Base-by-base conservation (phyloP, 1,140 invertebrate genomes). In the Choristoneura fumiferana region DNA sequence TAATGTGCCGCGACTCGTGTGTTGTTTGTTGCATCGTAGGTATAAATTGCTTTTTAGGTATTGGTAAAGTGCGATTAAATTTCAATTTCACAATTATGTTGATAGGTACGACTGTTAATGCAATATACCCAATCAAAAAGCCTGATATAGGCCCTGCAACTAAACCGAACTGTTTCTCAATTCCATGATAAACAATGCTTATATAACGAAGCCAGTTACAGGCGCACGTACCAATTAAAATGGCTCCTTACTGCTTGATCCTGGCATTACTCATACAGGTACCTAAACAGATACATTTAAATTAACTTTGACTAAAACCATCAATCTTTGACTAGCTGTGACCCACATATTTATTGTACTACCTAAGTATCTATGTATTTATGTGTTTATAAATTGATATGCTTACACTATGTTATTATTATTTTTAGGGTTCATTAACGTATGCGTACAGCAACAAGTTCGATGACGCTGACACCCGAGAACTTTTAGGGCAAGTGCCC, bases 221-320 rank as follows among this genome's bases (percentile, higher is more conserved):
- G 54, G 35, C 52, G 60, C 14, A 66, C 22, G 80, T 63, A 76
- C 63, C 55, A 54, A 38, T 62, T 67, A 78, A 52, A 71, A 86
- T 86, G 83, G 69, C 73, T 54, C 60, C 63, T 33, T 65, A 73
- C 29, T 78, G 76, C 67, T 57, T 81, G 62, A 64, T 79, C 64
- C 43, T 84, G 62, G 71, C 63, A 1, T 60, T 84, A 62, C 58
- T 83, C 22, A 63, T 81, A 56, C 79, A 85, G 81, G 82, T 85
- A 84, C 73, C 37, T 61, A 60, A 59, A 33, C 39, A 17, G 2
- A 29, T n/a, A n/a, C n/a, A n/a, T n/a, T n/a, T n/a, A n/a, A n/a
- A n/a, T n/a, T n/a, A n/a, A n/a, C n/a, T n/a, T n/a, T n/a, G n/a
- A n/a, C n/a, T n/a, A n/a, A n/a, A n/a, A 15, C 9, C 9, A 34